Evolutionary conservation across 2,888 invertebrate genomes (phyloP), one percentile per base, ranked within the genome.

Genomic region (Trissolcus brochymenae): DNA sequence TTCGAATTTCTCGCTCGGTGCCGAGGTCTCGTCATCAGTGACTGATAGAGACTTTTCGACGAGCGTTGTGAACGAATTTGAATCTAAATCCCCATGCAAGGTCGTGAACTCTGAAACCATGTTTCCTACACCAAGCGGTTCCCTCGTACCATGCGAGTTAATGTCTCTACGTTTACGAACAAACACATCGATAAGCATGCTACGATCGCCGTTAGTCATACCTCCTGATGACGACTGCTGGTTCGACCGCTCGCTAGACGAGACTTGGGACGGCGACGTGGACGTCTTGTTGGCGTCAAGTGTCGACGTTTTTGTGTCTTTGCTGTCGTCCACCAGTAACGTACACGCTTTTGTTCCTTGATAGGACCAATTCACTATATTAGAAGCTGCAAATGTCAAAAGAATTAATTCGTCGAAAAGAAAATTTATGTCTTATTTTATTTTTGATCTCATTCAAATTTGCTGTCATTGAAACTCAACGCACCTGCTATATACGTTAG

Each of bases 401-500:
- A 82, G 3, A 51, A 67, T 54, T 61, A 72, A 50, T 66, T 51
- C 53, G 13, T 59, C 59, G 35, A 41, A 56, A 57, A 43, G 9
- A 61, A 40, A 6, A 14, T 17, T 21, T 29, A 7, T n/a, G 9
- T 3, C 19, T 19, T 19, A 1, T 35, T 4, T 35, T 19, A 1
- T 9, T 11, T 35, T 25, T 55, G 2, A n/a, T 41, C 7, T 16
- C 53, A 59, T 43, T 56, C 51, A 25, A 43, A 56, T 60, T 6
- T 16, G 7, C 43, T 64, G 50, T 78, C 55, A 41, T 35, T 40
- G 17, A 17, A 53, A 29, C 51, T 21, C 64, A 6, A 80, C 79
- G 91, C 90, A 96, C 96, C 96, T 91, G 95, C 94, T 91, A 97
- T 94, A 91, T 96, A 96, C 82, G 95, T 94, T 82, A 96, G 92